Conservation (phyloP, 2,888 invertebrate species). For the Rugalucina vietnamica region DNA sequence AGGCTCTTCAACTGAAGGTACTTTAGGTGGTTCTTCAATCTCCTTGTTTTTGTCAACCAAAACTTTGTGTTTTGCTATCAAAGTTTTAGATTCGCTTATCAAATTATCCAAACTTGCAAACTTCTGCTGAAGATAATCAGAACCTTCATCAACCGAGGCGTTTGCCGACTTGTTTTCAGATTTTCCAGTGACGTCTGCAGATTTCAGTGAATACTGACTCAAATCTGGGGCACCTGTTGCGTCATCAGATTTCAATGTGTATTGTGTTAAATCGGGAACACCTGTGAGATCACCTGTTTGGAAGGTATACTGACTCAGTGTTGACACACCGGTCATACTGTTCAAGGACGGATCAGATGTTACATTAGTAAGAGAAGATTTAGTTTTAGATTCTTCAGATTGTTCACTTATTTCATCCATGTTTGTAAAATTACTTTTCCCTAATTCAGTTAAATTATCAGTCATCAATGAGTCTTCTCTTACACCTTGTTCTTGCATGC, state of each 20-base stretch:
- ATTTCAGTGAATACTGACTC: not conserved
- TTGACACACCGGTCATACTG: constrained; percentile 40
- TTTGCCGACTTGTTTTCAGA: constrained; percentile 20
- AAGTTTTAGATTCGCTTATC: constrained; percentile 67
- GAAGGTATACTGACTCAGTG: constrained; percentile 56
- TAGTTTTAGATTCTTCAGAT: constrained; percentile 53
- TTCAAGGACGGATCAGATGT: constrained; percentile 58
- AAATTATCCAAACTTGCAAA: constrained; percentile 68
- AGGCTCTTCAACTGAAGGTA: constrained; percentile 2
- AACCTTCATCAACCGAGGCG: not conserved
- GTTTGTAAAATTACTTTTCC: constrained; percentile 49
- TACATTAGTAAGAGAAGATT: constrained; percentile 58
- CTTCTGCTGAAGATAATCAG: constrained; percentile 60
- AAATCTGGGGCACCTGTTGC: not conserved
- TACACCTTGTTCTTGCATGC: not conserved
- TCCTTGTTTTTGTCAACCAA: constrained; percentile 67
- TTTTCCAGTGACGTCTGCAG: not conserved
- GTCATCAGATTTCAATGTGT: constrained; percentile 41
- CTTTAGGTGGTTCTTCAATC: constrained; percentile 29
- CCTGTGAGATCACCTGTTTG: constrained; percentile 30
- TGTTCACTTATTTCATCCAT: constrained; percentile 22
- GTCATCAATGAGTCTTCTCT: not conserved
- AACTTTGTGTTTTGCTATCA: constrained; percentile 67
- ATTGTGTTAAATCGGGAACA: constrained; percentile 54
- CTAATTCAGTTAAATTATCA: constrained; percentile 29